Evolutionary conservation across 2,113 vertebrate species (phyloP).

Genomic region (Apteryx owenii): DNA sequence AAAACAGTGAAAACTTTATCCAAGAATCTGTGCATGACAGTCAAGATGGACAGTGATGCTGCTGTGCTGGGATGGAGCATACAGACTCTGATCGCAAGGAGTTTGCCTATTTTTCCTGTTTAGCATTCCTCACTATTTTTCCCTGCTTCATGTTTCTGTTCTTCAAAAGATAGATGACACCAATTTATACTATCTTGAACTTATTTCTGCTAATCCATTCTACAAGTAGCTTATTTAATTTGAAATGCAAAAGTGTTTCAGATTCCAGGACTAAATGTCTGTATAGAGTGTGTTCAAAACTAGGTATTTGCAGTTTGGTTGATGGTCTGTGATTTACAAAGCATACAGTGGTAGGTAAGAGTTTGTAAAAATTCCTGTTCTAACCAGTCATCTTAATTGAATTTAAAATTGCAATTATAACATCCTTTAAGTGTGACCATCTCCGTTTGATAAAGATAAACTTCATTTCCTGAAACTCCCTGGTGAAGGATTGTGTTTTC

Average conservation of each 20-base stretch:
- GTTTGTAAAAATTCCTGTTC: neutral
- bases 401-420: neutral
- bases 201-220: neutral
- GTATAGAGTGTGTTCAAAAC: neutral
- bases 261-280: neutral
- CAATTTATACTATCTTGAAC: constrained; percentile 5
- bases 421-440: neutral
- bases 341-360: neutral
- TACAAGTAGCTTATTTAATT: constrained; percentile 12
- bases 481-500: neutral
- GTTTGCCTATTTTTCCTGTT: neutral
- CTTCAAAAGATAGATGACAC: neutral
- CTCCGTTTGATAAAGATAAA: neutral
- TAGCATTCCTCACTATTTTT: neutral
- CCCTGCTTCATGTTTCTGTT: neutral
- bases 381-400: neutral
- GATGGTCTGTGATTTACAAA: neutral
- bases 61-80: neutral
- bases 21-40: neutral
- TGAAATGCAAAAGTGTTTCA: constrained; percentile 27
- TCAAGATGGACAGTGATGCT: neutral
- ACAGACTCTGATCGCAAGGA: neutral
- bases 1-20: neutral
- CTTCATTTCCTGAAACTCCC: neutral
- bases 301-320: neutral